phyloP scores from a whole-genome alignment of 2,888 invertebrate genomes.

The Conus canariensis region DNA sequence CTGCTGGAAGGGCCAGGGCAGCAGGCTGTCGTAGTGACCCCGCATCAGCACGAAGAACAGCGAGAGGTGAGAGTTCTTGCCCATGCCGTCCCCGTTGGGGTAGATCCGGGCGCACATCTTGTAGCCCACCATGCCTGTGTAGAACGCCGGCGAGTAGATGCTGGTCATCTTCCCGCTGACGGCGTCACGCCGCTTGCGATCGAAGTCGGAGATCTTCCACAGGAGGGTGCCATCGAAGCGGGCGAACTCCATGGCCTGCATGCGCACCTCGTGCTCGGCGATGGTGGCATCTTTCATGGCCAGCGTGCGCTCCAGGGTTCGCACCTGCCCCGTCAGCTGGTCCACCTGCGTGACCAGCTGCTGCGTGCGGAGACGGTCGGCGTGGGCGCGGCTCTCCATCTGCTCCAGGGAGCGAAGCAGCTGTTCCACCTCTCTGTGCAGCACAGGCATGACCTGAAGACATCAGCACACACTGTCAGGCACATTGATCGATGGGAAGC shows the following conservation, averaged over 20 bases:
- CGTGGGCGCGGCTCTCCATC: conserved; percentile 53
- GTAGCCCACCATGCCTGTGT: conserved; percentile 74
- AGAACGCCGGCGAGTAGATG: conserved; percentile 76
- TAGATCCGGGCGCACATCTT: conserved; percentile 77
- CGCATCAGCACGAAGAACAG: conserved; percentile 78
- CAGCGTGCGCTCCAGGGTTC: conserved; percentile 40
- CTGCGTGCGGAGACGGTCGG: conserved; percentile 35
- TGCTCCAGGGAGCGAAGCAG: conserved; percentile 61
- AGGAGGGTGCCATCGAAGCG: conserved; percentile 74
- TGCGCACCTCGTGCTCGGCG: conserved; percentile 65
- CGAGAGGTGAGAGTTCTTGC: conserved; percentile 74
- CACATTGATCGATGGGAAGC: too few species aligned
- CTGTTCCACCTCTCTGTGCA: conserved; percentile 66
- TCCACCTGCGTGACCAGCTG: conserved; percentile 32
- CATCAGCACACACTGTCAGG: background rate
- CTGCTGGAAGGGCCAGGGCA: conserved; percentile 76
- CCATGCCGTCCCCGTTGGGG: conserved; percentile 78
- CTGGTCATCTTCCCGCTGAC: conserved; percentile 68
- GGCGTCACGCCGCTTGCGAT: conserved; percentile 66
- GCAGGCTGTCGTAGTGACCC: conserved; percentile 74
- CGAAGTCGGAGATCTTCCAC: conserved; percentile 75
- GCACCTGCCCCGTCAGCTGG: conserved; percentile 39
- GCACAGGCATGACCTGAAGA: conserved; percentile 54
- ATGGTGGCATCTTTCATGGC: conserved; percentile 52
- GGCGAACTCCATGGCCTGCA: conserved; percentile 66